Evolutionary conservation across 2,113 vertebrate genomes (phyloP).

Genomic region (Sorex fumeus): DNA sequence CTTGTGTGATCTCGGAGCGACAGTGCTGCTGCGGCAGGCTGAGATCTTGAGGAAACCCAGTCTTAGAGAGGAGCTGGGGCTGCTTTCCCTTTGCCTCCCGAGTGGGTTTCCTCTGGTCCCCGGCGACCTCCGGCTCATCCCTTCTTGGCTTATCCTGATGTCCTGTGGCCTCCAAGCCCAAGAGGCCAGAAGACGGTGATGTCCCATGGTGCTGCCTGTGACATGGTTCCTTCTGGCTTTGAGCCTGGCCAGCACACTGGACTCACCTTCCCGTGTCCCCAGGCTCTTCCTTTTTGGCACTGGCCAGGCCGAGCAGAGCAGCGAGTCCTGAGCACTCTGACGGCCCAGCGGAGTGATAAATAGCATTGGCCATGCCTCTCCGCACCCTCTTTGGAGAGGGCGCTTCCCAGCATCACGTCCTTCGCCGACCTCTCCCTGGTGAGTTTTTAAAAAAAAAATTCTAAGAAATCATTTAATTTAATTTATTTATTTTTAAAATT

Average conservation of each 20-base stretch:
- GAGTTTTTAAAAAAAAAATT: too few relatives aligned
- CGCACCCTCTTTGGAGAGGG: too few relatives aligned
- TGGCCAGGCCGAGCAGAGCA: conserved; percentile 21
- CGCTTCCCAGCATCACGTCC: too few relatives aligned
- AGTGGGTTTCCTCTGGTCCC: conserved; percentile 33
- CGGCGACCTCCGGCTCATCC: conserved; percentile 47
- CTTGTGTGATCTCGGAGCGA: conserved; percentile 55
- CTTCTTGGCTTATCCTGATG: conserved; percentile 32
- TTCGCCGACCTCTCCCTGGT: too few relatives aligned
- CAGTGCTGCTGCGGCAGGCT: conserved; percentile 49
- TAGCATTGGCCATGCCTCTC: too few relatives aligned
- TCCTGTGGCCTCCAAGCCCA: conserved; percentile 20
- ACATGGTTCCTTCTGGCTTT: too few relatives aligned
- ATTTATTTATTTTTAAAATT: too few relatives aligned
- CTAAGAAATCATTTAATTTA: too few relatives aligned
- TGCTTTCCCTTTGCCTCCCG: conserved; percentile 39
- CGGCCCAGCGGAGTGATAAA: too few relatives aligned
- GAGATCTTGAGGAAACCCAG: conserved; percentile 39
- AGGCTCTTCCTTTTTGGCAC: conserved; percentile 14
- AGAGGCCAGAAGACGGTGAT: conserved; percentile 13
- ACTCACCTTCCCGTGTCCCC: too few relatives aligned
- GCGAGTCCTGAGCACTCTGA: too few relatives aligned
- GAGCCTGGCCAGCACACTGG: too few relatives aligned
- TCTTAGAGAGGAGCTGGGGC: conserved; percentile 26
- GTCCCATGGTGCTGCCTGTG: background rate